Percentiles rank a stretch among this genome's conserved stretches.
Evolutionary conservation across 2,113 vertebrate genomes (phyloP).

Genomic region (Rhinichthys klamathensis): DNA sequence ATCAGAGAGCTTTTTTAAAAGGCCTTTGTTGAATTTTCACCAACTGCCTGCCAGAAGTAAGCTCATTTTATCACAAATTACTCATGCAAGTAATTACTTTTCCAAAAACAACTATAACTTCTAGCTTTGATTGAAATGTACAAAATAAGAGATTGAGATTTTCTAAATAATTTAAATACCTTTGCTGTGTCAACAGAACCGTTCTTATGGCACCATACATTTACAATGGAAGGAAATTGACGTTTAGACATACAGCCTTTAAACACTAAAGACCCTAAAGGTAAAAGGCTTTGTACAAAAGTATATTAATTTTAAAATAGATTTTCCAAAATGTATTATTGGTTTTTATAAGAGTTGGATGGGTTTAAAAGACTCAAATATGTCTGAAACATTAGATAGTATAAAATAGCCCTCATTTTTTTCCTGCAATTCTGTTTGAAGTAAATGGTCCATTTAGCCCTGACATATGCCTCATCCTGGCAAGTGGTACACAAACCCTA

Average conservation of each 20-base stretch:
- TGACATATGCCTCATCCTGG: slow-evolving; percentile 2
- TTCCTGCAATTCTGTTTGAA: not conserved
- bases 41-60: not conserved
- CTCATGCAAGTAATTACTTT: not conserved
- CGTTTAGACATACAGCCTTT: not conserved
- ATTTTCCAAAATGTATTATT: not conserved
- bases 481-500: slow-evolving; percentile 28
- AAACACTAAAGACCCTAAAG: not conserved
- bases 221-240: not conserved
- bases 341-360: not conserved
- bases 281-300: not conserved
- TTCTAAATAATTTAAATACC: not conserved
- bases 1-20: not conserved
- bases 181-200: not conserved
- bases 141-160: slow-evolving; percentile 17
- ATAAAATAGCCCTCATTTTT: not conserved
- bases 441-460: not conserved
- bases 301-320: not conserved
- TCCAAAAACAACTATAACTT: not conserved
- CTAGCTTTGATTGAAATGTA: not conserved
- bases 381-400: not conserved
- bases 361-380: not conserved
- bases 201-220: not conserved
- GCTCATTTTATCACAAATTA: not conserved
- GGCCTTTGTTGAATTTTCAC: not conserved